These are phyloP conservation scores for Stomorhina lunata DNA, from an alignment of 2,888 invertebrate genomes.

Conservation along the genomic window DNA sequence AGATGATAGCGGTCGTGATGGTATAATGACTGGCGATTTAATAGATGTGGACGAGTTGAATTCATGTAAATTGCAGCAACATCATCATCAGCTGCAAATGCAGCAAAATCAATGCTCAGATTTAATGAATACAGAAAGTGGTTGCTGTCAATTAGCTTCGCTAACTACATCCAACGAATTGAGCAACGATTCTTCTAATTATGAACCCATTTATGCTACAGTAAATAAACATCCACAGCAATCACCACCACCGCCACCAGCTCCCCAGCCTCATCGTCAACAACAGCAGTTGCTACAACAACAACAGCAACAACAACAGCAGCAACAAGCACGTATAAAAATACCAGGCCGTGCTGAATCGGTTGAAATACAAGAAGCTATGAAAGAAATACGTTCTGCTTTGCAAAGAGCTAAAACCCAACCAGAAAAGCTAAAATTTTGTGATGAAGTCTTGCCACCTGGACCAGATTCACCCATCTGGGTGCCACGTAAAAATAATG, in stretches of 20 bases:
- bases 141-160: constrained; percentile 68
- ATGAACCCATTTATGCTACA: constrained; percentile 75
- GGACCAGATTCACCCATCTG: constrained; percentile 79
- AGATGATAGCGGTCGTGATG: constrained; percentile 34
- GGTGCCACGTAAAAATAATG: constrained; percentile 75
- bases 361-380: constrained; percentile 83
- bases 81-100: constrained; percentile 54
- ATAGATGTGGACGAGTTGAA: constrained; percentile 47
- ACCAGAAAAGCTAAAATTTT: constrained; percentile 78
- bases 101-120: constrained; percentile 67
- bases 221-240: constrained; percentile 68
- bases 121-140: constrained; percentile 67
- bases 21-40: constrained; percentile 50
- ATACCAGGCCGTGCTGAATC: constrained; percentile 78
- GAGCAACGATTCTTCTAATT: constrained; percentile 68
- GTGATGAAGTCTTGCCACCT: constrained; percentile 76
- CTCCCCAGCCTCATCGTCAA: constrained; percentile 73
- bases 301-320: constrained; percentile 75
- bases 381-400: constrained; percentile 91
- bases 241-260: constrained; percentile 85
- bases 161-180: constrained; percentile 68
- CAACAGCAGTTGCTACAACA: too few relatives aligned
- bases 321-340: constrained; percentile 79
- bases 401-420: constrained; percentile 82
- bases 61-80: constrained; percentile 53